A percentile compares a stretch with the other conserved stretches of the same genome.
Evolutionary conservation across 1,140 invertebrate species (phyloP).

Genomic region (Aethina tumida): DNA sequence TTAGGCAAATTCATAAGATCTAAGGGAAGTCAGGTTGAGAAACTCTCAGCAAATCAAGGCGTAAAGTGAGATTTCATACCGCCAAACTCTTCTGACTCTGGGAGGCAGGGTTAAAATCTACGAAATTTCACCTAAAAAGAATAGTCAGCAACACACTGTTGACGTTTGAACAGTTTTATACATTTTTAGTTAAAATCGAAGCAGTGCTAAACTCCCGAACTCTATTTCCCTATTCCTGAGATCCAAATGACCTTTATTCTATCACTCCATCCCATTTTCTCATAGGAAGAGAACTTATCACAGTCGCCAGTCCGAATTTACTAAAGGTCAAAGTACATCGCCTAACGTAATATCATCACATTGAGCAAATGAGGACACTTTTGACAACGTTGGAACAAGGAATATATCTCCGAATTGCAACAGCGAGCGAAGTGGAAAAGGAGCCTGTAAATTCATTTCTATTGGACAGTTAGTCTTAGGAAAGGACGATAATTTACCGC

Average conservation of each 20-base stretch:
- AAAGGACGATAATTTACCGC: slow-evolving; percentile 19
- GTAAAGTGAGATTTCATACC: slow-evolving; percentile 13
- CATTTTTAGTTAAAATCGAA: slow-evolving; percentile 21
- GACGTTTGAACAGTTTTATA: slow-evolving; percentile 25
- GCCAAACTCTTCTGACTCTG: slow-evolving; percentile 6
- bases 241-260: slow-evolving; percentile 21
- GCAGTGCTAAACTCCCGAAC: slow-evolving; percentile 29
- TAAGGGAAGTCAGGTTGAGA: not conserved
- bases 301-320: slow-evolving; percentile 12
- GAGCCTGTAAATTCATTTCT: slow-evolving; percentile 9
- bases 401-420: slow-evolving; percentile 22
- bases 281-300: slow-evolving; percentile 25
- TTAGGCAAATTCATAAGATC: slow-evolving; percentile 4
- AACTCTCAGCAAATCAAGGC: not conserved
- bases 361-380: slow-evolving; percentile 22
- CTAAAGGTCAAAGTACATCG: slow-evolving; percentile 6
- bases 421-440: slow-evolving; percentile 21
- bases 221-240: slow-evolving; percentile 20
- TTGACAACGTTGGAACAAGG: slow-evolving; percentile 24
- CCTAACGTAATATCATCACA: slow-evolving; percentile 20
- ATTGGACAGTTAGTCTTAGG: slow-evolving; percentile 31
- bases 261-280: slow-evolving; percentile 34
- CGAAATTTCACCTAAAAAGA: slow-evolving; percentile 25
- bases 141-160: slow-evolving; percentile 22
- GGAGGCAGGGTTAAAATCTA: slow-evolving; percentile 20